These are phyloP conservation scores for Lagocephalus sceleratus DNA, from an alignment of 2,797 vertebrate species.

Conservation along the genomic window DNA sequence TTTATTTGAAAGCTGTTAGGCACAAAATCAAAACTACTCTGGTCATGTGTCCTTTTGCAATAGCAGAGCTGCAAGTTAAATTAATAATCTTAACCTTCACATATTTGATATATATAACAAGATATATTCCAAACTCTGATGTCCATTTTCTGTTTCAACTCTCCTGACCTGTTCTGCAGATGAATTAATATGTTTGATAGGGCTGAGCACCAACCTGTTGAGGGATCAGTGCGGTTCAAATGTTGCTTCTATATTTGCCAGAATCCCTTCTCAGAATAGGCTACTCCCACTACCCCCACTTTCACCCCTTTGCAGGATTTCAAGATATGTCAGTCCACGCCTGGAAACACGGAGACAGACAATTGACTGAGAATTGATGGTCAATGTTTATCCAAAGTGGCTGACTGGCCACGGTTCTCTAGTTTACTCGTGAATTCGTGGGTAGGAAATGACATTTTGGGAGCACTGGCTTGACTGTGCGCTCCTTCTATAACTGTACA, in stretches of 20 bases:
- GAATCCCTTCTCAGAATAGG: not conserved
- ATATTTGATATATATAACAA: not conserved
- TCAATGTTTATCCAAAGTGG: conserved; percentile 87
- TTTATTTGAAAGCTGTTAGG: too few species aligned
- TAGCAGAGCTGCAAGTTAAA: too few species aligned
- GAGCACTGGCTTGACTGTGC: conserved; percentile 45
- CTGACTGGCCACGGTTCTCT: conserved; percentile 78
- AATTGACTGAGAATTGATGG: conserved; percentile 70
- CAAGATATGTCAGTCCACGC: conserved; percentile 21
- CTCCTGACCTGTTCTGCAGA: not conserved
- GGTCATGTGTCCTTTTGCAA: too few species aligned
- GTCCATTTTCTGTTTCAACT: not conserved
- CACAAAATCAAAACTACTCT: too few species aligned
- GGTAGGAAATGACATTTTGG: conserved; percentile 68
- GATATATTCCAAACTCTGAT: not conserved
- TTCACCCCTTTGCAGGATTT: conserved; percentile 30
- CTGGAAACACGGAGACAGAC: conserved; percentile 52
- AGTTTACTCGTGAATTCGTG: conserved; percentile 95
- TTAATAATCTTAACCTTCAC: too few species aligned
- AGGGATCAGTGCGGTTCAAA: too few species aligned
- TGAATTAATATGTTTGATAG: not conserved
- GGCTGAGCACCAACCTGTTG: too few species aligned
- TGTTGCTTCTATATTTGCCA: too few species aligned
- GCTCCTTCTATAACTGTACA: conserved; percentile 10
- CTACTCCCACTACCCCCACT: not conserved